A percentile compares a stretch with the other conserved stretches of the same genome.
These are phyloP conservation scores for Monochamus saltuarius DNA, from an alignment of 1,140 invertebrate species.

Conservation along the genomic window DNA sequence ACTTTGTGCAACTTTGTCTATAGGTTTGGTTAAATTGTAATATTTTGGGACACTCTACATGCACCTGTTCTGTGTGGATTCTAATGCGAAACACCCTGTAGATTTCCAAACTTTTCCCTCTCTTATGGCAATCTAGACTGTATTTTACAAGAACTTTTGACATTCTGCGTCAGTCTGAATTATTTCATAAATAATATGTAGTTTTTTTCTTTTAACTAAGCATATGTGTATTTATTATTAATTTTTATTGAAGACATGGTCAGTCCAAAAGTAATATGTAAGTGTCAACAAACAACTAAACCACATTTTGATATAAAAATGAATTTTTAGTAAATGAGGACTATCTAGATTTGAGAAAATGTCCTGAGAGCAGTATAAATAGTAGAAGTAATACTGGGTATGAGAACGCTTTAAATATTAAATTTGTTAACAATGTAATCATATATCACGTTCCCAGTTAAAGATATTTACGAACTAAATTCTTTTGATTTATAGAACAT, in stretches of 20 bases:
- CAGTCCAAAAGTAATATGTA: conserved; percentile 17
- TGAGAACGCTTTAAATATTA: too few species aligned
- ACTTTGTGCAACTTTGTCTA: too few species aligned
- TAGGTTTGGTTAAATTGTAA: too few species aligned
- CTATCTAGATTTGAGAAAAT: conserved; percentile 23
- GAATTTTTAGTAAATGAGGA: conserved; percentile 25
- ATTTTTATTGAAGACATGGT: neutral
- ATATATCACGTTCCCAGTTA: too few species aligned
- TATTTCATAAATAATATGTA: conserved; percentile 3
- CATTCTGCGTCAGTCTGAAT: neutral
- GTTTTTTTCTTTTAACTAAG: neutral
- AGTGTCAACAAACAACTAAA: neutral
- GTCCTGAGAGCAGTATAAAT: neutral
- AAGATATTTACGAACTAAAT: too few species aligned
- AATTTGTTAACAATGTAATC: too few species aligned
- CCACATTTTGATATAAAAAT: neutral
- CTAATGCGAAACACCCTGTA: too few species aligned
- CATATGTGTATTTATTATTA: neutral
- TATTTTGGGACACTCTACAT: too few species aligned
- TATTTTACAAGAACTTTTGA: too few species aligned
- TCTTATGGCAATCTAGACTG: neutral
- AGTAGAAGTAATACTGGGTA: too few species aligned
- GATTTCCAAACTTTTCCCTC: neutral
- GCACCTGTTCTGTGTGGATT: too few species aligned
- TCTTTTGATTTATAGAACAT: too few species aligned